Conservation (phyloP, 2,797 vertebrate species). For the Cuniculus paca region DNA sequence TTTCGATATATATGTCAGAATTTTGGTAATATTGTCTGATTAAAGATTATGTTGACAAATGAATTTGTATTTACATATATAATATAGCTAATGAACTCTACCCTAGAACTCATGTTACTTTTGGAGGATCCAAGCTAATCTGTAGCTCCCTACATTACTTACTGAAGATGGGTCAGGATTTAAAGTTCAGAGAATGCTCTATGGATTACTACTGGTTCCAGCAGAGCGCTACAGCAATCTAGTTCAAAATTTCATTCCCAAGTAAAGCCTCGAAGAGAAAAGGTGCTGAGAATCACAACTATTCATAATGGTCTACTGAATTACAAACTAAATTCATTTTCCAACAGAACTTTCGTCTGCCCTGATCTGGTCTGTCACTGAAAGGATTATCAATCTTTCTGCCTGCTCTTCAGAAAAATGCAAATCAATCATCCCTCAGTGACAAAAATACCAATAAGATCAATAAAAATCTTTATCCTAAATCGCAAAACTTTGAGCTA, state of each 20-base stretch:
- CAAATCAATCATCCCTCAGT: conserved; percentile 36
- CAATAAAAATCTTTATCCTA: conserved; percentile 32
- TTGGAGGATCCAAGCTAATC: conserved; percentile 3
- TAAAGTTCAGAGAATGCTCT: conserved; percentile 1
- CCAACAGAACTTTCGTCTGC: neutral
- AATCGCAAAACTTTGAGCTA: conserved; percentile 46
- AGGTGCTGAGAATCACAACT: neutral
- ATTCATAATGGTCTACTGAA: neutral
- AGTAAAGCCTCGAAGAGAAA: conserved; percentile 8
- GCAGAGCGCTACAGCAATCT: neutral
- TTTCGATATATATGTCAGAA: conserved; percentile 45
- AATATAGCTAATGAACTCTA: neutral
- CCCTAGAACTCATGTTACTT: neutral
- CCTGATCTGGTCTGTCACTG: neutral
- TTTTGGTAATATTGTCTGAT: neutral
- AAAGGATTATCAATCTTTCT: conserved; percentile 30
- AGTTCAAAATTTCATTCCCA: conserved; percentile 31
- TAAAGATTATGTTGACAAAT: conserved; percentile 41
- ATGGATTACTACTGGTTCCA: neutral
- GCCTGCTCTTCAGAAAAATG: conserved; percentile 20
- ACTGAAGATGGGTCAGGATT: neutral
- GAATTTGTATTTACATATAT: neutral
- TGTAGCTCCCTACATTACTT: neutral
- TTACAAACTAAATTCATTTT: conserved; percentile 11
- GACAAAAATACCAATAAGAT: conserved; percentile 40